Evolutionary conservation across 1,140 invertebrate genomes (phyloP).

Genomic region (Melanaphis sacchari): DNA sequence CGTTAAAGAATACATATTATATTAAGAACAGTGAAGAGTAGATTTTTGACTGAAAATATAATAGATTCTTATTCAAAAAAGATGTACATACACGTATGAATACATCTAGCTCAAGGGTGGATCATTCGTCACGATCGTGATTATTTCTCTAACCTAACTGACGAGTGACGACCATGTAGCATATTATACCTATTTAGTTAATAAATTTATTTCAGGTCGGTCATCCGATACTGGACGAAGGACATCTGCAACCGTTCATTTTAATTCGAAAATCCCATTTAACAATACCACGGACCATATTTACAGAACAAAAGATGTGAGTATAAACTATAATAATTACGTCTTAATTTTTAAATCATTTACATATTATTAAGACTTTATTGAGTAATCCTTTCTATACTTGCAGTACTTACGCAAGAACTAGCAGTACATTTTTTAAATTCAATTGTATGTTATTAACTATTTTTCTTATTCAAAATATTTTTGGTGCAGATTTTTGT

Average conservation of each 20-base stretch:
- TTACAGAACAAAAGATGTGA: slow-evolving; percentile 42
- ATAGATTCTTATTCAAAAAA: background rate
- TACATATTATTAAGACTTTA: background rate
- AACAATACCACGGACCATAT: slow-evolving; percentile 16
- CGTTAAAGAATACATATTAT: background rate
- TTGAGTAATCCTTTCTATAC: background rate
- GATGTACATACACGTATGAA: background rate
- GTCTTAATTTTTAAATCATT: background rate
- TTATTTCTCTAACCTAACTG: background rate
- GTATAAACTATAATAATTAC: background rate
- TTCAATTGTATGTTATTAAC: background rate
- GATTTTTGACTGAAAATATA: background rate
- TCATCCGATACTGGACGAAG: slow-evolving; percentile 31
- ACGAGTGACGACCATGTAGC: background rate
- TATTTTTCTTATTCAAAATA: background rate
- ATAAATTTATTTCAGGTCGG: slow-evolving; percentile 45
- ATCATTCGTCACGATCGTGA: background rate
- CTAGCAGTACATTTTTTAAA: background rate
- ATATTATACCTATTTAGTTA: background rate
- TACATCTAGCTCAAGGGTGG: background rate
- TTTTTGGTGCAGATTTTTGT: background rate
- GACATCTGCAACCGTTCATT: slow-evolving; percentile 50
- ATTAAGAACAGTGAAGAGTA: background rate
- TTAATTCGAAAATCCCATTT: slow-evolving; percentile 45
- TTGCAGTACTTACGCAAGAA: background rate